Conservation (phyloP, 2,113 vertebrate genomes). For the Pungitius pungitius region DNA sequence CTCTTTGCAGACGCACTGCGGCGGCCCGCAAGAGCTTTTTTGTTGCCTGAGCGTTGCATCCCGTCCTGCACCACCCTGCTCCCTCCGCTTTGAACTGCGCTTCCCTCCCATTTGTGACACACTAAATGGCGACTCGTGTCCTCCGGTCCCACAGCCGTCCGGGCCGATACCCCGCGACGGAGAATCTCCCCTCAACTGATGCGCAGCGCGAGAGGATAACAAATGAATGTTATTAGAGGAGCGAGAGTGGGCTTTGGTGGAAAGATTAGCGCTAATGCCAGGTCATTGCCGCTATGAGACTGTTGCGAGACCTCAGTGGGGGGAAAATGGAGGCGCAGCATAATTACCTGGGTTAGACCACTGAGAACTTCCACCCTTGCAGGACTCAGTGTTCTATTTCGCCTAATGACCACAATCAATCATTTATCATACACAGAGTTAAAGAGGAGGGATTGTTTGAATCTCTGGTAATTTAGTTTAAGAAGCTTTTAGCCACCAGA, state of each 20-base stretch:
- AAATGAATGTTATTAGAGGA: conserved; percentile 69
- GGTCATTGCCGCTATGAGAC: conserved; percentile 64
- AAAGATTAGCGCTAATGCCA: conserved; percentile 69
- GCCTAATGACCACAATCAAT: conserved; percentile 68
- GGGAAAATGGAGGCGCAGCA: conserved; percentile 61
- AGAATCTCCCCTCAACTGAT: conserved; percentile 36
- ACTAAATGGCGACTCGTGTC: conserved; percentile 56
- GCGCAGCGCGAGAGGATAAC: conserved; percentile 55
- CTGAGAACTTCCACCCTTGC: conserved; percentile 56
- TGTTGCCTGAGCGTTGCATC: no score
- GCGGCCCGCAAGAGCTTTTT: no score
- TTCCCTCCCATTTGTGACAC: conserved; percentile 43
- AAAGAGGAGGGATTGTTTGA: conserved; percentile 48
- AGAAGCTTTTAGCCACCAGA: conserved; percentile 44
- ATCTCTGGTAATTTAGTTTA: conserved; percentile 54
- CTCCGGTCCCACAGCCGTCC: conserved; percentile 37
- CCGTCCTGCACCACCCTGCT: conserved; percentile 6
- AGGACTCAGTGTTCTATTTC: conserved; percentile 42
- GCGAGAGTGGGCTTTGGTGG: conserved; percentile 58
- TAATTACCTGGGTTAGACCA: conserved; percentile 67
- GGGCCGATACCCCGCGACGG: conserved; percentile 46
- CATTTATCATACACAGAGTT: conserved; percentile 67
- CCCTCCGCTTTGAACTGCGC: conserved; percentile 47
- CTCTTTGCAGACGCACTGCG: no score
- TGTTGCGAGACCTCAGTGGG: conserved; percentile 43